Evolutionary conservation across 2,113 vertebrate genomes (phyloP), one percentile per base, ranked within the genome.

Genomic region (Lagenorhynchus albirostris): DNA sequence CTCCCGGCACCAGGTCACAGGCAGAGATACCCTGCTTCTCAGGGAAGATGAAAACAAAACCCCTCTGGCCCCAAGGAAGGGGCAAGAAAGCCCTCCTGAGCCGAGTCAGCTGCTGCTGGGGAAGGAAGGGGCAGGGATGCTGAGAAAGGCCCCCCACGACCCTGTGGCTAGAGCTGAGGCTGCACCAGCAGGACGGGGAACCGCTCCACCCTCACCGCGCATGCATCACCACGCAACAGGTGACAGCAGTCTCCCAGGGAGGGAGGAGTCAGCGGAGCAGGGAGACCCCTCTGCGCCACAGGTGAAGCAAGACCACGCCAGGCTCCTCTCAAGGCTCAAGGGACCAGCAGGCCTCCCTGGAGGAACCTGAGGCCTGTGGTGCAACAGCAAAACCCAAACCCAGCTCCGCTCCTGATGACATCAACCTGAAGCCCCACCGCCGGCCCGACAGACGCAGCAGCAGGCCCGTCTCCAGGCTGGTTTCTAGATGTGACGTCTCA

Each of bases 191-290:
- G 11, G 38, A 29, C 0, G 0, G 79, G n/a, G 14, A 15, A 6
- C 7, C 8, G 6, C 13, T 14, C 14, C 5, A 8, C 6, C 4
- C 3, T 60, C 15, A 14, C 31, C 15, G 1, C 29, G 60, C 12
- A 89, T 1, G 62, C 38, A 81, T 23, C 36, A 20, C 53, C 29
- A 86, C 50, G 79, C 20, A 44, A 33, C 21, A 23, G 33, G 44
- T 15, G 13, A 31, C 7, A 17, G 47, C 10, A n/a, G 26, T 33
- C 63, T 33, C 8, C 31, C 15, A 6, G 29, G n/a, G 58, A 38
- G 13, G 4, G 31, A 62, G 60, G 10, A 13, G n/a, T 21, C 41
- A 29, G 5, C 10, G 5, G 31, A 25, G 5, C 4, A 20, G 63
- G n/a, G n/a, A 63, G 18, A 50, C 0, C 29, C 4, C 55, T 79